A percentile compares a stretch with the other conserved stretches of the same genome.
Conservation (phyloP, 37 sponge, comb jelly and placozoan species). For the Ianthella basta region DNA sequence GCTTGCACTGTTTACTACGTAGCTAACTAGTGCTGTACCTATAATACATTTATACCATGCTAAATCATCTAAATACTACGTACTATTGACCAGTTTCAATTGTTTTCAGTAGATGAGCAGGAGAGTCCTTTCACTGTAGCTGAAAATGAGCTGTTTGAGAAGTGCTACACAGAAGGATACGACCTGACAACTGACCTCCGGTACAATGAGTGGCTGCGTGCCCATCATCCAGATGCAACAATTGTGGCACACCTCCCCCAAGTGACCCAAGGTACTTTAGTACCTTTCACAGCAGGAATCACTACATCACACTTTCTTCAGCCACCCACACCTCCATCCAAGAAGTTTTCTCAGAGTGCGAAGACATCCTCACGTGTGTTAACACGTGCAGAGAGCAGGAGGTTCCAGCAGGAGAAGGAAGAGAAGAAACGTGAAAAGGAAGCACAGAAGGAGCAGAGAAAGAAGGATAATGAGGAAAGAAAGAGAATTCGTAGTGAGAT, state of each 20-base stretch:
- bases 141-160: background rate
- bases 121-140: conserved; percentile 22
- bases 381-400: conserved; percentile 16
- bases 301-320: conserved; percentile 10
- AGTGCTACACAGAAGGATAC: background rate
- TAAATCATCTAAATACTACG: background rate
- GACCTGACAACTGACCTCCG: background rate
- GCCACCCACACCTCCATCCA: background rate
- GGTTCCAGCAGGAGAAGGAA: background rate
- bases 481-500: background rate
- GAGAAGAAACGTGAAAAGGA: conserved; percentile 6
- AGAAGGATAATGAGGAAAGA: conserved; percentile 5
- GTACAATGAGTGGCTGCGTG: background rate
- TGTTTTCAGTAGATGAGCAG: conserved; percentile 2
- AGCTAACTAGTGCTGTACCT: no score
- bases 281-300: background rate
- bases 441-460: background rate
- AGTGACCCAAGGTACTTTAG: background rate
- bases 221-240: background rate
- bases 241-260: background rate
- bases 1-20: no score
- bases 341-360: conserved; percentile 8
- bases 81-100: no score
- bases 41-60: conserved; percentile 5
- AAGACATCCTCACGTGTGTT: background rate